Base-by-base conservation (phyloP, 1,140 invertebrate genomes). In the Zaprionus nigranus region DNA sequence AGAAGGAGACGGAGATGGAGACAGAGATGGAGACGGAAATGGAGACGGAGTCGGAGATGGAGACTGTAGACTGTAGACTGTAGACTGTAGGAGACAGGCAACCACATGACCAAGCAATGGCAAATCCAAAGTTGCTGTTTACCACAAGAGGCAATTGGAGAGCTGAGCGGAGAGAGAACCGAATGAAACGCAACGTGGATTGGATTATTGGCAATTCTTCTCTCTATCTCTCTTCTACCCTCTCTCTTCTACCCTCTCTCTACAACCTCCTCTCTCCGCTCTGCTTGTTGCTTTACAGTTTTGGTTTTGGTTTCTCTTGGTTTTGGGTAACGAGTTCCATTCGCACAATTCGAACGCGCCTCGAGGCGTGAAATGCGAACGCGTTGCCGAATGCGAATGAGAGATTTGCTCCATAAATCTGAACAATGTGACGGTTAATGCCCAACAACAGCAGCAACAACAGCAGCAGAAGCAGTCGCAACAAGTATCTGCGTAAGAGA, bases 361-460 rank as follows among this genome's bases (percentile, higher is more conserved):
- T 74, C 61, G 53, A 56, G 78, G 72, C 66, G 56, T 26, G 46
- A 70, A 64, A 30, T 26, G 36, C 26, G 43, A 54, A 49, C 43
- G 36, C 24, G 20, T 34, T 11, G 28, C 30, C 20, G 51, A 30
- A 30, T 40, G 24, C 65, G 53, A 46, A 65, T 49, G 30, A 59
- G 51, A 67, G 30, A 63, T 30, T 90, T 90, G 86, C 79, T 90
- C 79, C 86, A 90, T 90, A 90, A 90, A 90, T 90, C 85, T 90
- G 79, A 72, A 74, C 78, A 79, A 81, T 81, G 79, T 67, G 75
- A 70, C 78, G 77, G 76, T 78, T 80, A 88, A 78, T 75, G 77
- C 69, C 80, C 79, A 86, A 40, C 5, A 40, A 40, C 38, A 40
- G 11, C 36, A 66, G 46, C 28, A 30, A 30, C 28, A 30, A 30